A percentile compares a stretch with the other conserved stretches of the same genome.
Conservation (phyloP, 2,797 vertebrate genomes). For the Microhierax caerulescens region DNA sequence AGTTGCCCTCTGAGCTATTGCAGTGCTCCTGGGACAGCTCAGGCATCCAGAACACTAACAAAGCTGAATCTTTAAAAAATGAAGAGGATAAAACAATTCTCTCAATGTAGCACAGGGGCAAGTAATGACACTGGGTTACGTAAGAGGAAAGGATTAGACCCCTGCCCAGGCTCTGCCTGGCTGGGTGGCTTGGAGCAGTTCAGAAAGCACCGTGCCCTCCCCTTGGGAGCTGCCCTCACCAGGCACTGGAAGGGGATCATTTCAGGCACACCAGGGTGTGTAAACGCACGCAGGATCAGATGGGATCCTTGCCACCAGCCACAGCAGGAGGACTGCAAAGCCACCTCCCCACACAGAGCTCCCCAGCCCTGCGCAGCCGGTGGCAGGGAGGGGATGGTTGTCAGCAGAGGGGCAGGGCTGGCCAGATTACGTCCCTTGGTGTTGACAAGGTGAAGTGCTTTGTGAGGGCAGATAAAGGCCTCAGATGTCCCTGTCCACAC, state of each 20-base stretch:
- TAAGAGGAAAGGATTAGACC: background rate
- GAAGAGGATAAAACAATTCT: background rate
- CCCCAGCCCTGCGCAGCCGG: background rate
- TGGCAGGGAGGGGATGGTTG: background rate
- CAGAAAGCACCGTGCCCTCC: background rate
- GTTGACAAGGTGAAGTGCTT: background rate
- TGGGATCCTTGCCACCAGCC: background rate
- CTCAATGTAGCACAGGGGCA: background rate
- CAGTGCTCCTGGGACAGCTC: background rate
- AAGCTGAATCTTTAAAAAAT: background rate
- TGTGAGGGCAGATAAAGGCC: background rate
- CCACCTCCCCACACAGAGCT: accelerated
- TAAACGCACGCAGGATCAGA: accelerated
- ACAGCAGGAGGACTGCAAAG: background rate
- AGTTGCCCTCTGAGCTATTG: accelerated
- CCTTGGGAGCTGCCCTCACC: background rate
- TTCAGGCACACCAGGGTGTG: background rate
- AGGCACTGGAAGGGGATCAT: background rate
- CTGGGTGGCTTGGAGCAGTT: background rate
- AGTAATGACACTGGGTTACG: background rate
- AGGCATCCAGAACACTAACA: background rate
- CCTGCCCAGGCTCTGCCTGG: background rate
- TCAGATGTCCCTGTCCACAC: background rate
- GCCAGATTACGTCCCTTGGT: background rate
- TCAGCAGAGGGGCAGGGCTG: background rate